phyloP scores from a whole-genome alignment of 2,888 invertebrate species.

The Brachylomia viminalis region DNA sequence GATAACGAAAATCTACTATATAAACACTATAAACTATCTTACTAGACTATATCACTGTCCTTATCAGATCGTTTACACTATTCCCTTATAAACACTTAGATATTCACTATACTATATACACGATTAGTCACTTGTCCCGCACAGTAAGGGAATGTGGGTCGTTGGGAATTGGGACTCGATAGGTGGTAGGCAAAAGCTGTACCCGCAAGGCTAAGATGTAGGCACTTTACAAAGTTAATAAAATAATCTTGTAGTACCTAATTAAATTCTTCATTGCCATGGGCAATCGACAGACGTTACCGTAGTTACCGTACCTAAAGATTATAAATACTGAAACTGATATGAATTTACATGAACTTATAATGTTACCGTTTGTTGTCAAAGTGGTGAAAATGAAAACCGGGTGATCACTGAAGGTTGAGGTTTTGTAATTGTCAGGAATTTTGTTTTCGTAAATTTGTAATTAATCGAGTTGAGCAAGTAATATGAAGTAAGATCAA shows the following conservation, averaged over 20 bases:
- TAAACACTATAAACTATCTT: too few relatives aligned
- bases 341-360: conserved; percentile 1
- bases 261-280: neutral
- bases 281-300: neutral
- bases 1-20: too few relatives aligned
- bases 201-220: neutral
- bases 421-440: conserved; percentile 20
- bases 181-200: neutral
- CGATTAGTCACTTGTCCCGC: too few relatives aligned
- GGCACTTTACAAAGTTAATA: neutral
- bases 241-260: too few relatives aligned
- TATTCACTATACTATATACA: too few relatives aligned
- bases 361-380: conserved; percentile 6
- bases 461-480: conserved; percentile 26
- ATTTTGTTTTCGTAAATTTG: conserved; percentile 28
- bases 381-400: conserved; percentile 18
- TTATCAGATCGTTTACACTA: too few relatives aligned
- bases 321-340: neutral
- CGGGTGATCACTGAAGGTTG: conserved; percentile 22
- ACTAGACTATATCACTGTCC: too few relatives aligned
- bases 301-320: neutral
- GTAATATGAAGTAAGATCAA: conserved; percentile 24
- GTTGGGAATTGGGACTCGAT: neutral
- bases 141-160: neutral
- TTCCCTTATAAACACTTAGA: too few relatives aligned